A percentile compares a stretch with the other conserved stretches of the same genome.
phyloP scores from a whole-genome alignment of 1,140 invertebrate genomes.

The Nasonia longicornis region DNA sequence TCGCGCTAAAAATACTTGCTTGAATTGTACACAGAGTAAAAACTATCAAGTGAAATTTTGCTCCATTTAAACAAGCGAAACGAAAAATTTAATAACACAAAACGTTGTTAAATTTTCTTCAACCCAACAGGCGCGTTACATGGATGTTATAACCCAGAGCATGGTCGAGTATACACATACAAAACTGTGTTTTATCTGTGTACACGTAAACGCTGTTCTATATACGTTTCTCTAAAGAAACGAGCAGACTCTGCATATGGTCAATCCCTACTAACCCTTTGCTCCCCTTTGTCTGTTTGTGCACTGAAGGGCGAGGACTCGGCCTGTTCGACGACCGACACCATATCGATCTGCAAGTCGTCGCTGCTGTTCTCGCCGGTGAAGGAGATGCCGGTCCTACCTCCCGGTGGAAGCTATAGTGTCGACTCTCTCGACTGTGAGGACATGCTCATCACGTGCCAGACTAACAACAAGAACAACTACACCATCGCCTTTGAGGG shows the following conservation, averaged over 20 bases:
- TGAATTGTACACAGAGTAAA: background rate
- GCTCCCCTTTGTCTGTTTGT: conserved; percentile 36
- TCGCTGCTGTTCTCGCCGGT: conserved; percentile 92
- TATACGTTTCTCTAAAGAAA: background rate
- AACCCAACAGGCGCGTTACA: background rate
- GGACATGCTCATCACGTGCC: conserved; percentile 89
- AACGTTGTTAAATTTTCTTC: background rate
- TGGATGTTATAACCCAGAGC: conserved; percentile 24
- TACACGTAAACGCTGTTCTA: background rate
- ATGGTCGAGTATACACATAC: conserved; percentile 14
- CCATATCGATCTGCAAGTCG: conserved; percentile 90
- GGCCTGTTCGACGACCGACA: conserved; percentile 78
- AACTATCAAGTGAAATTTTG: background rate
- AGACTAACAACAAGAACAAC: conserved; percentile 89
- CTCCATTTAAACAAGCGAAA: background rate
- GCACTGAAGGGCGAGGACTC: conserved; percentile 78
- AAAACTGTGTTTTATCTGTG: background rate
- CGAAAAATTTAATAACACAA: background rate
- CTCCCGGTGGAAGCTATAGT: conserved; percentile 80
- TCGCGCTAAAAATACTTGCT: conserved; percentile 16
- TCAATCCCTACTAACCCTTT: background rate
- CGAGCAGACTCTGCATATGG: background rate
- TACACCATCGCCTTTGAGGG: conserved; percentile 95
- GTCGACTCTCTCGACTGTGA: conserved; percentile 92
- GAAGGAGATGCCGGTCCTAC: conserved; percentile 79